These are phyloP conservation scores for Armadillidium nasatum DNA, from an alignment of 1,140 invertebrate species.

Conservation along the genomic window DNA sequence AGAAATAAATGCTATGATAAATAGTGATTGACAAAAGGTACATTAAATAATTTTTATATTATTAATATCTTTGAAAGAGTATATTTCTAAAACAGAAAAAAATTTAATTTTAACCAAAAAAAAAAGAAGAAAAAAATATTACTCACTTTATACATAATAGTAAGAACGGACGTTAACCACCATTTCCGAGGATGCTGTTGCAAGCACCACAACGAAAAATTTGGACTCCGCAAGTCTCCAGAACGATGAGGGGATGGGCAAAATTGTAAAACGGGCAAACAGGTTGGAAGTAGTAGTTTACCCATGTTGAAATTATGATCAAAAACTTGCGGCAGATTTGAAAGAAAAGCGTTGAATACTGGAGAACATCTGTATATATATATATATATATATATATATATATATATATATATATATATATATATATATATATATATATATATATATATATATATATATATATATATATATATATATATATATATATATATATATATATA, in stretches of 20 bases:
- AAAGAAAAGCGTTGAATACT: constrained; percentile 92
- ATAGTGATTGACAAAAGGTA: too few relatives aligned
- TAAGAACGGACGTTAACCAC: constrained; percentile 90
- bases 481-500: too few relatives aligned
- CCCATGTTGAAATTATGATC: constrained; percentile 93
- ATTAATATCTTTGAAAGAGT: too few relatives aligned
- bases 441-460: too few relatives aligned
- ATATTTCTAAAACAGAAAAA: too few relatives aligned
- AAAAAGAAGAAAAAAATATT: constrained; percentile 19
- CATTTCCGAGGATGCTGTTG: constrained; percentile 76
- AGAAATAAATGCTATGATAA: too few relatives aligned
- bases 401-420: neutral
- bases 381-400: constrained; percentile 44
- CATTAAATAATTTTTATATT: too few relatives aligned
- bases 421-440: constrained; percentile 23
- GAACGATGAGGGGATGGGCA: constrained; percentile 69
- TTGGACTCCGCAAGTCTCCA: constrained; percentile 40
- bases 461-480: too few relatives aligned
- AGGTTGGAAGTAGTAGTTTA: constrained; percentile 74
- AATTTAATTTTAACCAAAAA: too few relatives aligned
- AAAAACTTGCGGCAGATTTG: constrained; percentile 84
- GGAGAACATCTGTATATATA: constrained; percentile 80
- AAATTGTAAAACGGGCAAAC: constrained; percentile 80
- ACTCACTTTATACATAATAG: constrained; percentile 89
- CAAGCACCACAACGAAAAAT: constrained; percentile 76